Evolutionary conservation across 2,797 vertebrate species (phyloP), one percentile per base, ranked within the genome.

Genomic region (Coracias cyanogaster): DNA sequence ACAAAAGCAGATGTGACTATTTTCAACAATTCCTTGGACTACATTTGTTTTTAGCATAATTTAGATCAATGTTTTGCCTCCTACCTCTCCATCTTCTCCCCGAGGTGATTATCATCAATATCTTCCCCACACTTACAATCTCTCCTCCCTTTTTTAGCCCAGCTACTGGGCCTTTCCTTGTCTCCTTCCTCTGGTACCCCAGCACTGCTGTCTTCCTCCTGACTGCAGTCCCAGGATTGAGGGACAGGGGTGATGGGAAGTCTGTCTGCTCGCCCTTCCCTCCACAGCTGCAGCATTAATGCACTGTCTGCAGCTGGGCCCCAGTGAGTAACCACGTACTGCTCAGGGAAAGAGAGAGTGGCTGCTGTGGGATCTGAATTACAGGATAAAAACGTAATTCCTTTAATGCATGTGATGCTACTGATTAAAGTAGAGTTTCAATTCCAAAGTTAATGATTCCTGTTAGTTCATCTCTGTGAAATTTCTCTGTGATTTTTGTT

Each of bases 241-340:
- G 82, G 72, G 79, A 78, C 22, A 21, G 51, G 61, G 70, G 15
- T 0, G 1, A 8, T 73, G 46, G 48, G 54, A 74, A 39, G 18
- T 71, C 48, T 55, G 31, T 82, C 31, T 87, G 58, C 72, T 81
- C 37, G 81, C 64, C 69, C 31, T 82, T 85, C 31, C 28, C 29
- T 82, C 41, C 76, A 65, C 61, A 94, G 5, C 76, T 92, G 70
- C 81, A 90, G 58, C 64, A 58, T 87, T 86, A 65, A 69, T 93
- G 49, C 61, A 74, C 54, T 49, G n/a, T 78, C 79, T 94, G 85
- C 69, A 83, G 67, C 57, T 82, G 67, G 20, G 67, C 57, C 57
- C 83, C 69, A 74, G 52, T 74, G 69, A 67, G 57, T 41, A 80
- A 3, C 60, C 54, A 8, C 24, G 46, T 61, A 35, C 5, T 2